A percentile compares a stretch with the other conserved stretches of the same genome.
phyloP scores from a whole-genome alignment of 1,140 invertebrate species.

The Ctenoplectra terminalis region DNA sequence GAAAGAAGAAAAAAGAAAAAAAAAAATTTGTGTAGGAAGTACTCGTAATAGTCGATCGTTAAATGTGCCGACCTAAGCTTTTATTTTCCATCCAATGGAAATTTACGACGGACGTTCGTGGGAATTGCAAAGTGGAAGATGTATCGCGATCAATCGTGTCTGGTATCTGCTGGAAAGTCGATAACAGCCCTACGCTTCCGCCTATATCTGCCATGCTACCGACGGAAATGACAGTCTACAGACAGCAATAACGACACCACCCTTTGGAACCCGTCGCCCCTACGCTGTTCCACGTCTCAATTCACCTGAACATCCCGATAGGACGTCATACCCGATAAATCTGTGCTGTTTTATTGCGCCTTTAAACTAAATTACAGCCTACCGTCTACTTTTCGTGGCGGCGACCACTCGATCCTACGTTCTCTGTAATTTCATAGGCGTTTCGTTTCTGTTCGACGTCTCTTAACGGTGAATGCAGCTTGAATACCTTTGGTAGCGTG shows the following conservation, averaged over 20 bases:
- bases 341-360: conserved; percentile 23
- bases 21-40: too few species aligned
- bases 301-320: conserved; percentile 25
- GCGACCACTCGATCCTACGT: neutral
- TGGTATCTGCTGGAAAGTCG: conserved; percentile 51
- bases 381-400: neutral
- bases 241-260: conserved; percentile 55
- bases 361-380: conserved; percentile 26
- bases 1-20: too few species aligned
- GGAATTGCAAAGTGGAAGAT: conserved; percentile 14
- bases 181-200: conserved; percentile 42
- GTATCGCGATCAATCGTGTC: conserved; percentile 34
- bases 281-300: conserved; percentile 8
- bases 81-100: neutral
- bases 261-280: conserved; percentile 22
- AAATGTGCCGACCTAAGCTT: too few species aligned
- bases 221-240: conserved; percentile 65
- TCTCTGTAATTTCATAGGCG: neutral
- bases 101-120: neutral
- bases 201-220: conserved; percentile 39
- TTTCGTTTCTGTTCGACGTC: too few species aligned
- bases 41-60: too few species aligned
- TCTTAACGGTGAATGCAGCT: too few species aligned
- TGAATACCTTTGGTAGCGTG: neutral
- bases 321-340: conserved; percentile 30